Conservation (phyloP, 2,888 invertebrate species). For the Caradrina clavipalpis region DNA sequence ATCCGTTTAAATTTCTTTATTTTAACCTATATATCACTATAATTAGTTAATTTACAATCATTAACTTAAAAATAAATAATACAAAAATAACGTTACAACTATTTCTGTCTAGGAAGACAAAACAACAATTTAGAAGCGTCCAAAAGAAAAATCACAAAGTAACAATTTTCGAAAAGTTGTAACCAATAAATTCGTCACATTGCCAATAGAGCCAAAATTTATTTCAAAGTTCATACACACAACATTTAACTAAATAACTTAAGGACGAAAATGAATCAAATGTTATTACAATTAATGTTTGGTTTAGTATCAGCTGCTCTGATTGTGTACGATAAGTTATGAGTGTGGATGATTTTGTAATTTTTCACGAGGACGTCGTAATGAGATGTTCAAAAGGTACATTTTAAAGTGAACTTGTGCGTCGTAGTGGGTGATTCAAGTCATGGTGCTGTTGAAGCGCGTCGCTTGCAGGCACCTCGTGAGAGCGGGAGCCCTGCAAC, state of each 20-base stretch:
- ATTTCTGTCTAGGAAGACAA: constrained; percentile 79
- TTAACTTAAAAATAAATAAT: constrained; percentile 90
- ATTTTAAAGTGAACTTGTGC: constrained; percentile 69
- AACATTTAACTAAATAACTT: constrained; percentile 60
- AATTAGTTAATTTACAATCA: constrained; percentile 89
- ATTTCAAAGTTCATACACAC: constrained; percentile 61
- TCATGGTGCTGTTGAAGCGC: constrained; percentile 84
- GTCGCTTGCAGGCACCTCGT: constrained; percentile 86
- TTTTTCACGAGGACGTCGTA: constrained; percentile 76
- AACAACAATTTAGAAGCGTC: constrained; percentile 84
- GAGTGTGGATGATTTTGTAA: constrained; percentile 67
- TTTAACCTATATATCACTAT: constrained; percentile 85
- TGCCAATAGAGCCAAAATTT: constrained; percentile 61
- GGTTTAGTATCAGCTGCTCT: constrained; percentile 74
- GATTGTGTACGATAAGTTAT: constrained; percentile 62
- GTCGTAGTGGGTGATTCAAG: constrained; percentile 78
- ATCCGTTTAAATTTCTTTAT: constrained; percentile 70
- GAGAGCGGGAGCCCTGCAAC: constrained; percentile 87
- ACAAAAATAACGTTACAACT: constrained; percentile 88
- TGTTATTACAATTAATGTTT: constrained; percentile 69
- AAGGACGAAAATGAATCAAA: constrained; percentile 55
- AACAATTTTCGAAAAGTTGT: constrained; percentile 72
- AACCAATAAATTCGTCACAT: constrained; percentile 73
- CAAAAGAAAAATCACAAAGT: constrained; percentile 76
- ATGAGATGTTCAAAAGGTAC: constrained; percentile 81